Conservation (phyloP, 2,113 vertebrate species). For the Helogale parvula region DNA sequence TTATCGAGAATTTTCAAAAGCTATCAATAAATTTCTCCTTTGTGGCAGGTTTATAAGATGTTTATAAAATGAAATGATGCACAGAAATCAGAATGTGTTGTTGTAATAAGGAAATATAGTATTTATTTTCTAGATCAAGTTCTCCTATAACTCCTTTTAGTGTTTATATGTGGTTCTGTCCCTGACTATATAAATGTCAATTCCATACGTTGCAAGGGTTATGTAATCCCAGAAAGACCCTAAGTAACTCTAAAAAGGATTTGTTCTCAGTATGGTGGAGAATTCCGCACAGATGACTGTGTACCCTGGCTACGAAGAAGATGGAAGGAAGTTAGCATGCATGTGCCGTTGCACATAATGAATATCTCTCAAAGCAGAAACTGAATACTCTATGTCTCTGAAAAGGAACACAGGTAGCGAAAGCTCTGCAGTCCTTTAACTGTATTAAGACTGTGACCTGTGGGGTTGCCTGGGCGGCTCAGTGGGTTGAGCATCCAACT, state of each 20-base stretch:
- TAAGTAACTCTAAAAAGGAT: background rate
- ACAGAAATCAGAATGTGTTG: background rate
- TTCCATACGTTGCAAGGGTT: rapidly evolving
- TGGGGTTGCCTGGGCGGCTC: too few species aligned
- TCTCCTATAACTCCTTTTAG: background rate
- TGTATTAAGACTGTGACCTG: background rate
- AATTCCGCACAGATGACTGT: background rate
- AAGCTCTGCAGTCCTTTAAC: background rate
- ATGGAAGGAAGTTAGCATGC: background rate
- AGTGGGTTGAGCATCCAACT: too few species aligned
- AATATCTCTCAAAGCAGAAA: background rate
- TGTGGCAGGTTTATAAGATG: background rate
- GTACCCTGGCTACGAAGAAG: background rate
- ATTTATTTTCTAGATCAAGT: background rate
- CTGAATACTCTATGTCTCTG: rapidly evolving
- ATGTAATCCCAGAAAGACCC: background rate
- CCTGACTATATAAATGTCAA: background rate
- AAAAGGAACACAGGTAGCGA: background rate
- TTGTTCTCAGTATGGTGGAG: background rate
- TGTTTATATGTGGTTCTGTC: background rate
- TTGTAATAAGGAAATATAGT: background rate
- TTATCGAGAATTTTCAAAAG: background rate
- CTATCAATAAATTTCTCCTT: background rate
- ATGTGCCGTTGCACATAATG: background rate
- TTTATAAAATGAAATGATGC: background rate